These are phyloP conservation scores for Baccha elongata DNA, from an alignment of 2,888 invertebrate genomes.

Conservation along the genomic window DNA sequence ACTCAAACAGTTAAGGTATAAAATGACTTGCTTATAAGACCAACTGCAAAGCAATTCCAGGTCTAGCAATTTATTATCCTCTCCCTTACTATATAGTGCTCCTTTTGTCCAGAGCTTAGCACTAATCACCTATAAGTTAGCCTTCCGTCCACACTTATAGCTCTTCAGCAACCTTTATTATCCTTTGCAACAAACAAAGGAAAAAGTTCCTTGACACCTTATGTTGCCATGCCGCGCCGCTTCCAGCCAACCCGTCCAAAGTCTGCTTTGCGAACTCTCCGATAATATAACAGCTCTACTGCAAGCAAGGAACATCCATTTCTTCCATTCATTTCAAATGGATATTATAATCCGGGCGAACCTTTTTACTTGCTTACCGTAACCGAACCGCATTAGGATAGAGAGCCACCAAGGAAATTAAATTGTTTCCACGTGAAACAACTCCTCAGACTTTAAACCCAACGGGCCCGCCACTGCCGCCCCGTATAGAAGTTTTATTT, in stretches of 20 bases:
- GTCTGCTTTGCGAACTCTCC: conserved; percentile 4
- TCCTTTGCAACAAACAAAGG: conserved; percentile 30
- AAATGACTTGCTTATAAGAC: conserved; percentile 24
- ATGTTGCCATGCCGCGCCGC: not conserved
- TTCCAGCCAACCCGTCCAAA: not conserved
- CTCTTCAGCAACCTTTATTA: conserved; percentile 53
- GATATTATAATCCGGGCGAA: conserved; percentile 46
- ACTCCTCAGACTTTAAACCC: conserved; percentile 12
- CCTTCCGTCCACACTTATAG: conserved; percentile 64
- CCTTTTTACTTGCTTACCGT: conserved; percentile 36
- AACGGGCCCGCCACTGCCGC: not conserved
- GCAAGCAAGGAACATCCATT: conserved; percentile 49
- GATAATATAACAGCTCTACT: conserved; percentile 1
- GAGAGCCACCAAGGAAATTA: conserved; percentile 29
- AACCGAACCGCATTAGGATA: conserved; percentile 23
- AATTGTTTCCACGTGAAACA: conserved; percentile 60
- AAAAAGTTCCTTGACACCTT: conserved; percentile 34
- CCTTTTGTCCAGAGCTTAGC: conserved; percentile 46
- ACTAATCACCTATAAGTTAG: conserved; percentile 68
- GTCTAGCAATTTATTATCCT: conserved; percentile 47
- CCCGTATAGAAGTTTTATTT: conserved; percentile 27
- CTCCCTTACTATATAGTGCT: not conserved
- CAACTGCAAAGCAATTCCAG: conserved; percentile 39
- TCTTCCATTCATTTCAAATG: conserved; percentile 59
- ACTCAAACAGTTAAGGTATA: conserved; percentile 31